phyloP scores from a whole-genome alignment of 2,888 invertebrate species.

The Dioctria rufipes region DNA sequence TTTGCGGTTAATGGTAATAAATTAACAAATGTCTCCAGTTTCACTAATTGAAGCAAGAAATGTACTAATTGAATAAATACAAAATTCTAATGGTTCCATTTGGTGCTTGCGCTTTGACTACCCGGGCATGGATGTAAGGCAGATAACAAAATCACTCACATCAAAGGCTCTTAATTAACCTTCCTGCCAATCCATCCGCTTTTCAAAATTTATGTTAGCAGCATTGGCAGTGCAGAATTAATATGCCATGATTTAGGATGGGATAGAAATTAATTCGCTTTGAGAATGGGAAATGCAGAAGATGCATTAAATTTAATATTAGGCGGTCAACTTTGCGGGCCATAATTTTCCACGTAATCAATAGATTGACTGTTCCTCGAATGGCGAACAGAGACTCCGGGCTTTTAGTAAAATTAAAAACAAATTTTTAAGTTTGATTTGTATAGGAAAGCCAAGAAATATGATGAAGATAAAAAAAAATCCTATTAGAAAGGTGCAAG shows the following conservation, averaged over 20 bases:
- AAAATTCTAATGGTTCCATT: slow-evolving; percentile 2
- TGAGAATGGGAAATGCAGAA: no score
- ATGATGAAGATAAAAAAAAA: no score
- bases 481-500: no score
- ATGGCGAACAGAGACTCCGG: no score
- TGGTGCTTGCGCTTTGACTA: not conserved
- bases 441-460: no score
- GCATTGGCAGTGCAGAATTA: slow-evolving; percentile 28
- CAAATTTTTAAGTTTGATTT: no score
- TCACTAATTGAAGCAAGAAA: not conserved
- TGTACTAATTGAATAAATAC: not conserved
- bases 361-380: no score
- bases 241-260: slow-evolving; percentile 15
- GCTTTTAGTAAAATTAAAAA: no score
- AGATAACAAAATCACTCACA: slow-evolving; percentile 28
- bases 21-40: not conserved
- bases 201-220: not conserved
- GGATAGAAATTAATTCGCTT: no score
- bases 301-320: no score
- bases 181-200: slow-evolving; percentile 18
- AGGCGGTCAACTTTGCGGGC: no score
- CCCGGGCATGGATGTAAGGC: not conserved
- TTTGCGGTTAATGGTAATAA: not conserved
- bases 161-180: slow-evolving; percentile 30
- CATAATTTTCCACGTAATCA: no score